A percentile compares a stretch with the other conserved stretches of the same genome.
Conservation (phyloP, 2,113 vertebrate genomes). For the Neotoma lepida region DNA sequence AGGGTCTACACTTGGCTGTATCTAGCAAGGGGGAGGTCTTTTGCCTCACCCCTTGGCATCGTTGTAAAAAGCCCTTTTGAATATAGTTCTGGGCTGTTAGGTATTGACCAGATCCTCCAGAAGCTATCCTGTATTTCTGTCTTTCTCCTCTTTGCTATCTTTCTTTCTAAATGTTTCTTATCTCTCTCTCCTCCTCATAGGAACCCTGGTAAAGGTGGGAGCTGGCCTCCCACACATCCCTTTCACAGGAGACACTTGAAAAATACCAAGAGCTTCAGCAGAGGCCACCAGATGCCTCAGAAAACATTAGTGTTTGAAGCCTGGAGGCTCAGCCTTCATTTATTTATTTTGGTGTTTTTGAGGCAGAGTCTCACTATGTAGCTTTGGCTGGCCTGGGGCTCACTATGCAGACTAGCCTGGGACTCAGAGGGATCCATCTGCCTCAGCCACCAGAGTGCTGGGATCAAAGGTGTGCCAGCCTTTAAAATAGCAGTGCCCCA, state of each 20-base stretch:
- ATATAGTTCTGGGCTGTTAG: too few species aligned
- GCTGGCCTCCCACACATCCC: too few species aligned
- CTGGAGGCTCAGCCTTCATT: conserved; percentile 64
- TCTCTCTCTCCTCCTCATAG: too few species aligned
- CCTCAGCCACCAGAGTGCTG: neutral
- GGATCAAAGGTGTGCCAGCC: neutral
- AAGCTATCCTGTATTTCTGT: too few species aligned
- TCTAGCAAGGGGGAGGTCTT: too few species aligned
- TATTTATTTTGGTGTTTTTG: neutral
- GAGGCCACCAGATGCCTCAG: conserved; percentile 74
- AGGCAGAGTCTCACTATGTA: neutral
- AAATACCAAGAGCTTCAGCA: conserved; percentile 65
- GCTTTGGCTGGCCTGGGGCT: neutral
- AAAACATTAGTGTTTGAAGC: conserved; percentile 81
- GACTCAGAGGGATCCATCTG: neutral
- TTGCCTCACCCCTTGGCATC: too few species aligned
- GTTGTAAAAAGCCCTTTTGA: too few species aligned
- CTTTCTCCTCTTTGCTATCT: too few species aligned
- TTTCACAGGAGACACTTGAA: conserved; percentile 61
- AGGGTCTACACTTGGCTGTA: too few species aligned
- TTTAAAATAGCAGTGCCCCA: conserved; percentile 71
- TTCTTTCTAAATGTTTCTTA: too few species aligned
- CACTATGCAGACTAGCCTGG: neutral
- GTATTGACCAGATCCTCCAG: too few species aligned
- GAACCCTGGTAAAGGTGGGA: too few species aligned